These are phyloP conservation scores for Xestia sexstrigata DNA, from an alignment of 2,888 invertebrate species.

Conservation along the genomic window DNA sequence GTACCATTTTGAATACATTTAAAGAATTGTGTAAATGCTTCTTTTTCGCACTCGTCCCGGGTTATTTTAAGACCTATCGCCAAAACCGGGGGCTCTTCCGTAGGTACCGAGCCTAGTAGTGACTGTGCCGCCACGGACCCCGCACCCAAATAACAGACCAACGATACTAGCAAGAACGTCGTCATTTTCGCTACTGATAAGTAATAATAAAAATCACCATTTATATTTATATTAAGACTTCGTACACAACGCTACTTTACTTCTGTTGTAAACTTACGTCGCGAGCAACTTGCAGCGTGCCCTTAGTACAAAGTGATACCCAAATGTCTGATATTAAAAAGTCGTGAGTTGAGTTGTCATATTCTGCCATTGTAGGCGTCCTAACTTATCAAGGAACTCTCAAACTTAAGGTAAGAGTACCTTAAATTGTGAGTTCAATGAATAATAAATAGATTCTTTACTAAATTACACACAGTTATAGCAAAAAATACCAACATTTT, in stretches of 20 bases:
- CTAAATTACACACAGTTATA: too few relatives aligned
- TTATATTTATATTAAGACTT: conserved; percentile 15
- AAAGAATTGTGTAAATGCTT: background rate
- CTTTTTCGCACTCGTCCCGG: background rate
- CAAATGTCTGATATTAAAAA: background rate
- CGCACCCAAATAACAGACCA: conserved; percentile 14
- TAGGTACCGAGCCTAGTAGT: background rate
- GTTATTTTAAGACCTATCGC: too few relatives aligned
- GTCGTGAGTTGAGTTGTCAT: background rate
- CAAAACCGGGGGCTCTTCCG: too few relatives aligned
- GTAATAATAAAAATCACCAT: background rate
- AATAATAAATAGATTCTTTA: too few relatives aligned
- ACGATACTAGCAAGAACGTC: conserved; percentile 4
- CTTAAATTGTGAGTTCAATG: too few relatives aligned
- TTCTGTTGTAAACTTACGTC: background rate
- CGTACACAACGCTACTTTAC: background rate
- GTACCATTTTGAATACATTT: background rate
- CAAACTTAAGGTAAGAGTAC: too few relatives aligned
- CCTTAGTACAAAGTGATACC: background rate
- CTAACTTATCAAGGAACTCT: background rate
- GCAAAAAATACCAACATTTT: background rate
- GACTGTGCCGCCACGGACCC: background rate
- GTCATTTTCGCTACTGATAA: conserved; percentile 32
- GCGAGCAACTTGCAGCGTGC: background rate
- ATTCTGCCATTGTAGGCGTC: background rate